Evolutionary conservation across 2,888 invertebrate species (phyloP).

Genomic region (Cheilosia vernalis): DNA sequence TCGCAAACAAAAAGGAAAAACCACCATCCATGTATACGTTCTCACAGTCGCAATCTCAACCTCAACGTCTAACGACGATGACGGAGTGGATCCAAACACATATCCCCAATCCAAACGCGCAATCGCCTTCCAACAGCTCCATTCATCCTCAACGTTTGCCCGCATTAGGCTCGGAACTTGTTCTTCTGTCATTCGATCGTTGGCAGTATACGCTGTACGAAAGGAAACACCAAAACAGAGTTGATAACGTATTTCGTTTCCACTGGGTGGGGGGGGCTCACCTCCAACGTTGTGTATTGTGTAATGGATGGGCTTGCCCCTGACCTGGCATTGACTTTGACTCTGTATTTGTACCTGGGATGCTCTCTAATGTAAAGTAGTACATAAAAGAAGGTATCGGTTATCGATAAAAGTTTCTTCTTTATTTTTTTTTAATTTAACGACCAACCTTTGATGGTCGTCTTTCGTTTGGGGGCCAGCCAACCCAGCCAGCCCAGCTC

Average conservation of each 20-base stretch:
- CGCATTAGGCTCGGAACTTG: conserved; percentile 24
- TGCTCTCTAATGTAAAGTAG: conserved; percentile 11
- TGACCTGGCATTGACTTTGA: conserved; percentile 58
- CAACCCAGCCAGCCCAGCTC: neutral
- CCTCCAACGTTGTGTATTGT: conserved; percentile 49
- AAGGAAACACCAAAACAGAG: conserved; percentile 54
- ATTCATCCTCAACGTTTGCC: conserved; percentile 23
- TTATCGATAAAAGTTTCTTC: conserved; percentile 54
- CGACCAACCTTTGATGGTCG: conserved; percentile 12
- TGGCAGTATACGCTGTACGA: conserved; percentile 47
- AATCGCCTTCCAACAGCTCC: conserved; percentile 18
- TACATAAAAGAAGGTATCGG: conserved; percentile 43
- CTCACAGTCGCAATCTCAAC: conserved; percentile 1
- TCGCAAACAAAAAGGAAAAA: neutral
- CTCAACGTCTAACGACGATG: conserved; percentile 22
- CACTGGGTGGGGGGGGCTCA: conserved; percentile 30
- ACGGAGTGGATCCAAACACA: neutral
- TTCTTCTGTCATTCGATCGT: conserved; percentile 40
- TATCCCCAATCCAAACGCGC: conserved; percentile 11
- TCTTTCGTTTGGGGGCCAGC: neutral
- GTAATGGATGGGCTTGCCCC: conserved; percentile 70
- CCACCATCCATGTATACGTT: neutral
- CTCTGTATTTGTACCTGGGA: neutral
- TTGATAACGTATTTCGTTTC: conserved; percentile 69
- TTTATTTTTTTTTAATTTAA: conserved; percentile 18